Base-by-base conservation (phyloP, 2,888 invertebrate species). In the Augochlorella aurata region DNA sequence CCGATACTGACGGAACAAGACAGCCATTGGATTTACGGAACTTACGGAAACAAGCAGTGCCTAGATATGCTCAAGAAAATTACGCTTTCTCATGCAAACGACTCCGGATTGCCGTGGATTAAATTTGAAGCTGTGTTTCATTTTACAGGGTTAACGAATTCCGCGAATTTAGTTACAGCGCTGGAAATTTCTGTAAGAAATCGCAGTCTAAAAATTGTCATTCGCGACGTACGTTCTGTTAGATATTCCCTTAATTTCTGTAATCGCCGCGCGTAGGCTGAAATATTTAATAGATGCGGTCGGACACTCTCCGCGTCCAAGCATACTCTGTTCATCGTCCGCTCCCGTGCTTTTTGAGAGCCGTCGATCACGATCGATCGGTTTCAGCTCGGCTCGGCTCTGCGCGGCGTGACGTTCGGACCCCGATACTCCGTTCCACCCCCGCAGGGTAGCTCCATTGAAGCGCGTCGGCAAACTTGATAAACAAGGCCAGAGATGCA, bases 321-420 rank as follows among this genome's bases (percentile, higher is more conserved):
- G 58, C 58, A 24, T 29, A 58, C 58, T 58, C 58, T 58, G 29
- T 58, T 9, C 12, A 38, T 58, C 49, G 29, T 0, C 65, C 16
- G 50, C n/a, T 10, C 38, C 58, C 21, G 0, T 45, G 63, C 7
- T 68, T 75, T 58, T 44, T 21, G n/a, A 16, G 49, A 49, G 21
- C 47, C 58, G 54, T 50, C 66, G 77, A 77, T 79, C 70, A 67
- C 45, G 58, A 70, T 77, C 70, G 54, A 79, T 65, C 66, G 79
- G 44, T 63, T 38, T 74, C 63, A 3, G 29, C 38, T 38, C 38
- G 38, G 38, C 38, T 5, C 38, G 5, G 38, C 38, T 38, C 38
- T 3, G 38, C 38, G 38, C 38, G 16, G 9, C 16, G 45, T 69
- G 70, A 69, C 78, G 78, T 74, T 78, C 58, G 58, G 45, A 61